Percentiles rank a stretch among this genome's conserved stretches.
phyloP scores from a whole-genome alignment of 2,797 vertebrate species.

The Austrolebias charrua region DNA sequence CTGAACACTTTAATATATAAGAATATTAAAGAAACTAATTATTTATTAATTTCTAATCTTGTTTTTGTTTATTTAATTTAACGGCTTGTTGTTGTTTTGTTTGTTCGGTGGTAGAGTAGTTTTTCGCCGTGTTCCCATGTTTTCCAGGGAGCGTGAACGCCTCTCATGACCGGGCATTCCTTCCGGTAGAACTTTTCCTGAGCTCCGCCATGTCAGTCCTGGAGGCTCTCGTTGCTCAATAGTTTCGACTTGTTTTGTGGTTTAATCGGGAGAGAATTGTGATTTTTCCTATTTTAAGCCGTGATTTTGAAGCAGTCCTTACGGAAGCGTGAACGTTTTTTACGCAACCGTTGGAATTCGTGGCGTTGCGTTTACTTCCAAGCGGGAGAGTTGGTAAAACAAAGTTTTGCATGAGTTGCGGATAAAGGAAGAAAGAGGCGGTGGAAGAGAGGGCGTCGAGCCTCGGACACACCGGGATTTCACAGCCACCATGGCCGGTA shows the following conservation, averaged over 20 bases:
- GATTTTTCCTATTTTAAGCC: background rate
- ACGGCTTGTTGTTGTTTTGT: background rate
- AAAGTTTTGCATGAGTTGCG: conserved; percentile 78
- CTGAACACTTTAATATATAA: too few species aligned
- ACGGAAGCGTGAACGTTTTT: background rate
- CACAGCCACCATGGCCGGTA: conserved; percentile 84
- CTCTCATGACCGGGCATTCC: conserved; percentile 64
- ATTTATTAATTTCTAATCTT: too few species aligned
- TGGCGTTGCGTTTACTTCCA: background rate
- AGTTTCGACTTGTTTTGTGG: conserved; percentile 39
- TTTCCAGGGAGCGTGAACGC: conserved; percentile 28
- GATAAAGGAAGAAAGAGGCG: conserved; percentile 51
- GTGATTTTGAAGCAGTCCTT: background rate
- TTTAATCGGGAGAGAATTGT: background rate
- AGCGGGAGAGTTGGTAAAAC: conserved; percentile 39
- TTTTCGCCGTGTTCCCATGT: background rate
- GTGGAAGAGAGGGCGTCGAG: conserved; percentile 71
- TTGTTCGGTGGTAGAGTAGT: rapidly evolving
- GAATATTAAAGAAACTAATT: too few species aligned
- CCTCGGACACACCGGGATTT: conserved; percentile 55
- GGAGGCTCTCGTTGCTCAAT: conserved; percentile 65
- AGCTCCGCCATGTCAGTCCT: conserved; percentile 79
- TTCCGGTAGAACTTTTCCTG: conserved; percentile 76
- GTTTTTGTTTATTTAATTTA: background rate
- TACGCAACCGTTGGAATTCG: background rate